Evolutionary conservation across 2,113 vertebrate species (phyloP).

Genomic region (Rhynchomys soricoides): DNA sequence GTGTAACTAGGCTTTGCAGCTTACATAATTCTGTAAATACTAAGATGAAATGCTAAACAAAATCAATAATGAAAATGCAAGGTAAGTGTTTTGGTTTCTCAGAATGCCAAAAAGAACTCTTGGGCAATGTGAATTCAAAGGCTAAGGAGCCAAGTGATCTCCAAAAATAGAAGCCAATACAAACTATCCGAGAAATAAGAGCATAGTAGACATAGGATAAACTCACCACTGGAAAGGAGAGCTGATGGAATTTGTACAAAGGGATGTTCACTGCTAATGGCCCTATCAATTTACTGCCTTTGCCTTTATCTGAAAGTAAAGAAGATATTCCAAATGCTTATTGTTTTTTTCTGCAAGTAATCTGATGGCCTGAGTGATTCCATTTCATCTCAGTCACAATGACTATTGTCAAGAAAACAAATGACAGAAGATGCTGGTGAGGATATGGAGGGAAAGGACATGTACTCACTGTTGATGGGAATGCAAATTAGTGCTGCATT

Average conservation of each 20-base stretch:
- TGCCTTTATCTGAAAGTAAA: conserved; percentile 75
- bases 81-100: conserved; percentile 38
- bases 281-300: conserved; percentile 59
- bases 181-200: neutral
- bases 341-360: conserved; percentile 16
- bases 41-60: neutral
- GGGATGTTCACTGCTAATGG: conserved; percentile 69
- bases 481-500: neutral
- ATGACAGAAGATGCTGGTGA: neutral
- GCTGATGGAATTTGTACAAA: conserved; percentile 51
- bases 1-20: neutral
- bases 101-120: neutral
- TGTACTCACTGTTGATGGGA: neutral
- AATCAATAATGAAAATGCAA: neutral
- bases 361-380: conserved; percentile 40
- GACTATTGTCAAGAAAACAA: neutral
- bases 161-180: neutral
- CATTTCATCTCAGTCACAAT: neutral
- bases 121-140: neutral
- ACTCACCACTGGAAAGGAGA: conserved; percentile 59
- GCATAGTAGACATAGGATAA: conserved; percentile 62
- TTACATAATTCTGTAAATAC: conserved; percentile 29
- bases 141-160: neutral
- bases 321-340: conserved; percentile 57
- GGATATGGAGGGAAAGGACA: neutral